Base-by-base conservation (phyloP, 1,140 invertebrate genomes). In the Leucophenga varia region DNA sequence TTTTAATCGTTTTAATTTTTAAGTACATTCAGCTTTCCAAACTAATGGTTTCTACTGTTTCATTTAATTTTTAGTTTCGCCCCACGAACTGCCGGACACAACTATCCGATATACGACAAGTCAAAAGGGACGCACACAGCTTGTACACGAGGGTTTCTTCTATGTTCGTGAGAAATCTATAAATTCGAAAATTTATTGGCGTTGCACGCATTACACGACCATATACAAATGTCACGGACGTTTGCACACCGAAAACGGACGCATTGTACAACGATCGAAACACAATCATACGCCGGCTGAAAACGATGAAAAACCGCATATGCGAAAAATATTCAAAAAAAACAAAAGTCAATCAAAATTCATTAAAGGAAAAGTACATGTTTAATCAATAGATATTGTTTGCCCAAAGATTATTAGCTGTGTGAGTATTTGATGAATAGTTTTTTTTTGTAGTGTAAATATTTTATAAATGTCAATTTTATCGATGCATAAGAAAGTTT, bases 131-230 rank as follows among this genome's bases (percentile, higher is more conserved):
- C 60, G 64, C 9, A 53, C 52, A 1, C 38, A 72, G 28, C 35
- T 75, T 19, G 25, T 51, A 7, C 41, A 58, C 10, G 42, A 54
- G 3, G 64, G 61, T 7, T 73, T 45, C 44, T 58, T 53, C 41
- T 75, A 71, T 37, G 64, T 75, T 3, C 55, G 55, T 5, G 73
- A 75, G 34, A 75, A 75, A 43, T 32, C 35, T 17, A 47, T 68
- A 7, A 57, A 60, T 2, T 37, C 39, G 3, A 75, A 75, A 30
- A 59, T 57, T 3, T 75, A 73, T 37, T 75, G 72, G 70, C 55
- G 72, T 19, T 75, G 73, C 45, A 70, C 60, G 1, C 59, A 72
- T 19, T 75, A 75, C 22, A 75, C 73, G 7, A 73, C 73, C 14
- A 21, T 31, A 7, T 6, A 49, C 1, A 70, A 55, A 39, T 75